Base-by-base conservation (phyloP, 2,888 invertebrate species). In the Thumatha senex region DNA sequence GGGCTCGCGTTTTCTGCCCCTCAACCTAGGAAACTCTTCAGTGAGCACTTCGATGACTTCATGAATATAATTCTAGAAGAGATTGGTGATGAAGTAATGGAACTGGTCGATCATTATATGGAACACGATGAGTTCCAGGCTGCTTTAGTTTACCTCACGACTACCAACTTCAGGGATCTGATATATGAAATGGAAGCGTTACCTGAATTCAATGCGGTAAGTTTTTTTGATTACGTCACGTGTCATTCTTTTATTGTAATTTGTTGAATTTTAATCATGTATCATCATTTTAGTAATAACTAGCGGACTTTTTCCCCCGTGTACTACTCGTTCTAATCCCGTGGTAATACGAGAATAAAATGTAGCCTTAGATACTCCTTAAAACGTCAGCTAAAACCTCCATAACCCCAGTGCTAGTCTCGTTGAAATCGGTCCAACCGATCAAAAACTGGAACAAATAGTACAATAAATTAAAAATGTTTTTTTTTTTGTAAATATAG, bases 151-250 rank as follows among this genome's bases (percentile, higher is more conserved):
- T 86, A 84, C 53, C n/a, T 85, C 40, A 54, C 24, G 49, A 78
- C 82, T 0, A 65, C 73, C 7, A 71, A 74, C 55, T 87, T 86
- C 72, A 82, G 72, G 49, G 72, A 78, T 1, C 63, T 86, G 33
- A 56, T 86, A 1, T 74, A 72, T 29, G 86, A 88, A 57, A 78
- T 88, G 80, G 86, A 86, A 67, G 63, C 71, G 5, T 66, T 86
- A 54, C 86, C 84, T 13, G 85, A 86, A 70, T 86, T 88, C 54
- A 60, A 65, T 54, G 83, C 83, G 54, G 87, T 88, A 61, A 84
- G 86, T 79, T 29, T 35, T 12, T 35, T 35, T 0, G 7, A 13
- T 35, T 34, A 12, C 12, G 3, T n/a, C n/a, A n/a, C 18, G 3
- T 24, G 18, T 2, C 5, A 4, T 24, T 31, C 7, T 8, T 31